phyloP scores from a whole-genome alignment of 2,113 vertebrate genomes.

The Varanus salvator region DNA sequence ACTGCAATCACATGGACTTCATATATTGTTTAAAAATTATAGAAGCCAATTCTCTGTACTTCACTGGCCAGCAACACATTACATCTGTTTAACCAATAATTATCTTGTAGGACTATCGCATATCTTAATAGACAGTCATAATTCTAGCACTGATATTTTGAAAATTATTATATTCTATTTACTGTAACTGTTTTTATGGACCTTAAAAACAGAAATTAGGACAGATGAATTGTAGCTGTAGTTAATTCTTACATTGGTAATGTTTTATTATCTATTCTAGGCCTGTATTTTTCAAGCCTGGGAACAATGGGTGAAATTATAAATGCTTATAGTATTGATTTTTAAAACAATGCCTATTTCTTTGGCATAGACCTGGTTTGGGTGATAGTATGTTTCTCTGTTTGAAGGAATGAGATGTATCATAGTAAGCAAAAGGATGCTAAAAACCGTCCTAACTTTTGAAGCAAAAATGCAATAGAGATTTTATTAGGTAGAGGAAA shows the following conservation, averaged over 20 bases:
- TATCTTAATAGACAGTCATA: constrained; percentile 44
- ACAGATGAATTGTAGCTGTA: constrained; percentile 38
- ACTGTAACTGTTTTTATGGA: constrained; percentile 58
- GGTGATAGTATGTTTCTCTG: neutral
- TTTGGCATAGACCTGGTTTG: constrained; percentile 3
- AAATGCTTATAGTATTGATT: neutral
- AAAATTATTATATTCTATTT: constrained; percentile 49
- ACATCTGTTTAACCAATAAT: constrained; percentile 48
- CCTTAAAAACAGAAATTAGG: constrained; percentile 49
- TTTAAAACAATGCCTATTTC: constrained; percentile 15
- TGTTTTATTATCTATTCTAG: constrained; percentile 39
- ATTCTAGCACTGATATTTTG: constrained; percentile 51
- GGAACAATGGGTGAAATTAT: neutral
- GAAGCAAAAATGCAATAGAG: neutral
- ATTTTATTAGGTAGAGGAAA: constrained; percentile 1
- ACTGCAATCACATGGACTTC: constrained; percentile 38
- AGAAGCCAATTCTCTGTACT: constrained; percentile 53
- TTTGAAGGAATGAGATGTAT: neutral
- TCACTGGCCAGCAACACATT: constrained; percentile 40
- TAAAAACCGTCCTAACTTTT: neutral
- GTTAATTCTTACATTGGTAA: constrained; percentile 34
- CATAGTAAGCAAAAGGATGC: constrained; percentile 34
- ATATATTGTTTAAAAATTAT: constrained; percentile 49
- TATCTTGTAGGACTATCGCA: constrained; percentile 50
- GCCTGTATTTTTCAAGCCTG: neutral